These are phyloP conservation scores for Thereva nobilitata DNA, from an alignment of 2,888 invertebrate genomes.

Conservation along the genomic window DNA sequence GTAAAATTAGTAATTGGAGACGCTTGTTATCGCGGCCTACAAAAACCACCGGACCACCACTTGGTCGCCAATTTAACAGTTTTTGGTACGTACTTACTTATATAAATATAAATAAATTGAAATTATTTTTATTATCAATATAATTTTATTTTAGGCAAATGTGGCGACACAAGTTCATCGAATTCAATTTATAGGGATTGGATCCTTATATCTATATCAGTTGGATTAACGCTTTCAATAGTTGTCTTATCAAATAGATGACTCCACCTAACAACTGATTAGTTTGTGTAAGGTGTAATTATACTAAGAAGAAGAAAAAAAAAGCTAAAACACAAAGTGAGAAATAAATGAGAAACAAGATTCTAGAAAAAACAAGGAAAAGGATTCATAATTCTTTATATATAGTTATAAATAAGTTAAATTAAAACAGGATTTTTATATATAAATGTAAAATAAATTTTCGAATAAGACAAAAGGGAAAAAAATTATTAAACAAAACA, in stretches of 20 bases:
- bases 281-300: conserved; percentile 29
- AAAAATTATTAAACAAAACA: conserved; percentile 1
- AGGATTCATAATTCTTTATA: conserved; percentile 28
- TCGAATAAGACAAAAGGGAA: conserved; percentile 17
- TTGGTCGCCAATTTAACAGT: conserved; percentile 57
- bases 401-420: conserved; percentile 22
- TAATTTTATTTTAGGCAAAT: conserved; percentile 41
- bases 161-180: conserved; percentile 44
- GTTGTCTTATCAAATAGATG: conserved; percentile 40
- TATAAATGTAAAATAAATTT: conserved; percentile 18
- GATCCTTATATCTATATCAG: conserved; percentile 36
- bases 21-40: conserved; percentile 56
- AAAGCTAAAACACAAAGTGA: conserved; percentile 8
- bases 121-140: conserved; percentile 21
- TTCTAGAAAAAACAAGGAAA: conserved; percentile 16
- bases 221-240: conserved; percentile 27
- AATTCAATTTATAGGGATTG: conserved; percentile 40
- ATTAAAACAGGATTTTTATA: conserved; percentile 12
- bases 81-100: conserved; percentile 49
- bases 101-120: background rate
- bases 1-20: conserved; percentile 57
- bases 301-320: conserved; percentile 2
- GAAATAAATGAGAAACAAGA: conserved; percentile 6
- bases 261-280: conserved; percentile 26
- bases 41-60: conserved; percentile 57